Conservation (phyloP, 2,113 vertebrate genomes). For the Rousettus leschenaultii region DNA sequence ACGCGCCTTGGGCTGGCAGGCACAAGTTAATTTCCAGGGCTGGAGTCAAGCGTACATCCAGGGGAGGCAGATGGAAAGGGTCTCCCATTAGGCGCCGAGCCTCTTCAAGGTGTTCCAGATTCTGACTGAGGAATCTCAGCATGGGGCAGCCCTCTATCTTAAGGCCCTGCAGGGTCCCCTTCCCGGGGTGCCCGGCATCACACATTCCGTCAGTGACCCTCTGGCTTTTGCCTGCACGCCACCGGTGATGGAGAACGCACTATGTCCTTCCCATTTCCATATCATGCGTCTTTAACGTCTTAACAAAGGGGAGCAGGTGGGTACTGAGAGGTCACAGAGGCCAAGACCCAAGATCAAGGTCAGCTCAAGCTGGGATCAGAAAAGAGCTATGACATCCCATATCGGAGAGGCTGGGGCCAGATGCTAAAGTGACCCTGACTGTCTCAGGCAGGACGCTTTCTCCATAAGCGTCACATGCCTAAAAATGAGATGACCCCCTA, state of each 20-base stretch:
- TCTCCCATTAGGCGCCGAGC: fast-evolving
- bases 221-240: not conserved
- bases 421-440: not conserved
- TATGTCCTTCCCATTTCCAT: not conserved
- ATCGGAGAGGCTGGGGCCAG: not conserved
- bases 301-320: not conserved
- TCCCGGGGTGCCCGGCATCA: not conserved
- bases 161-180: fast-evolving
- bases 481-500: not conserved
- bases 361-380: not conserved
- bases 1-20: not conserved
- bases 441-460: not conserved
- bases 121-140: not conserved
- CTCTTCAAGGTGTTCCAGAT: not conserved
- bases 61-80: not conserved
- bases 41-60: not conserved
- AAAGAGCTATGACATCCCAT: not conserved
- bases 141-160: not conserved
- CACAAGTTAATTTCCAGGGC: not conserved
- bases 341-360: not conserved
- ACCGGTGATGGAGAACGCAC: not conserved
- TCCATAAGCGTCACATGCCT: not conserved
- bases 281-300: not conserved
- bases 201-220: not conserved
- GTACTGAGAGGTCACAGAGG: not conserved